phyloP scores from a whole-genome alignment of 1,140 invertebrate genomes.

The Orchesella cincta region DNA sequence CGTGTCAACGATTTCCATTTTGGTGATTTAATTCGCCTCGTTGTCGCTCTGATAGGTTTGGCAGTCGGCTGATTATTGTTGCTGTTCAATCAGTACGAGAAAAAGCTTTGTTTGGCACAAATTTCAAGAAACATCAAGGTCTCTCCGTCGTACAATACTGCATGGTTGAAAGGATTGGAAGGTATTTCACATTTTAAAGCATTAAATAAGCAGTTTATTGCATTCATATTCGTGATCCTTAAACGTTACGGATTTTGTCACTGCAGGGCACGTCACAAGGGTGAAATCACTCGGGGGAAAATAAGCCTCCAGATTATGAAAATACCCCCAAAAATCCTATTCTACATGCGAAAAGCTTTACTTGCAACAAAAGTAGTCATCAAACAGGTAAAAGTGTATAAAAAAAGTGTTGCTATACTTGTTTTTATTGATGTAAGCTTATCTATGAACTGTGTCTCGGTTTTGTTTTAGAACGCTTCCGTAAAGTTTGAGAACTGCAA shows the following conservation, averaged over 20 bases:
- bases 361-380: not conserved
- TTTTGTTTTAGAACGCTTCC: not conserved
- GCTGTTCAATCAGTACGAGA: slow-evolving; percentile 67
- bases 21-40: slow-evolving; percentile 27
- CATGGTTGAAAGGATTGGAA: slow-evolving; percentile 75
- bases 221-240: not conserved
- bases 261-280: not conserved
- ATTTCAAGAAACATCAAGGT: slow-evolving; percentile 60
- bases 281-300: slow-evolving; percentile 5
- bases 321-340: not conserved
- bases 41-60: slow-evolving; percentile 58
- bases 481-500: not conserved
- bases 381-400: not conserved
- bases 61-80: slow-evolving; percentile 69
- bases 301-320: not conserved
- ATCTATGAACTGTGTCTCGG: not conserved
- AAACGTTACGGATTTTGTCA: not conserved
- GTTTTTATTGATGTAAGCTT: too few species aligned
- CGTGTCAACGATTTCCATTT: not conserved
- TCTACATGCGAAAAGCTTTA: not conserved
- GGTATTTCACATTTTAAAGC: too few species aligned
- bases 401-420: too few species aligned
- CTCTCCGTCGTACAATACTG: too few species aligned
- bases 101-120: slow-evolving; percentile 61
- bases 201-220: not conserved